Evolutionary conservation across 2,797 vertebrate genomes (phyloP).

Genomic region (Melanotaenia nigrans): DNA sequence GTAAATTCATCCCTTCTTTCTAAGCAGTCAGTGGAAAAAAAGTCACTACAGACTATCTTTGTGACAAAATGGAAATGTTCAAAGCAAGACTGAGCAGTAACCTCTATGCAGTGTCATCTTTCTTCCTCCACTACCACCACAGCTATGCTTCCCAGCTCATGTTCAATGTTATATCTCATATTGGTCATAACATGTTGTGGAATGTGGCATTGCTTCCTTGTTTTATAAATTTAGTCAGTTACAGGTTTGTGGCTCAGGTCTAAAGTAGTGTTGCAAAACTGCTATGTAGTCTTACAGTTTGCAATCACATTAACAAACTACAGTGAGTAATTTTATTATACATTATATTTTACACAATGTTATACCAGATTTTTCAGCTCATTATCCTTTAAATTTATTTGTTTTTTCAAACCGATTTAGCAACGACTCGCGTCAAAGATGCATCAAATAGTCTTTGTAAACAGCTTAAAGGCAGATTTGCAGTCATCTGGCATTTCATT

Average conservation of each 20-base stretch:
- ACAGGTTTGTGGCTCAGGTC: not conserved
- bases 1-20: not conserved
- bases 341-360: not conserved
- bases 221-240: not conserved
- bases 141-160: not conserved
- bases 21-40: not conserved
- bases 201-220: not conserved
- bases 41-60: not conserved
- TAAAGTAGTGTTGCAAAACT: not conserved
- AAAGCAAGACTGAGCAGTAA: not conserved
- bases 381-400: not conserved
- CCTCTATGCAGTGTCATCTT: not conserved
- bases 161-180: constrained; percentile 2
- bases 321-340: not conserved
- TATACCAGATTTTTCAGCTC: not conserved
- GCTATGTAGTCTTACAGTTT: not conserved
- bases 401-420: not conserved
- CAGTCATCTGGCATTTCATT: constrained; percentile 48
- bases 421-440: constrained; percentile 1
- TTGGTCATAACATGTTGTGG: not conserved
- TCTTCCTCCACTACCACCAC: not conserved
- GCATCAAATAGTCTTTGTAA: constrained; percentile 19
- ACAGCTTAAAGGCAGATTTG: constrained; percentile 31
- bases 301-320: not conserved
- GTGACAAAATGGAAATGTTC: not conserved